Conservation (phyloP, 2,888 invertebrate species). For the Stenotaenia linearis region DNA sequence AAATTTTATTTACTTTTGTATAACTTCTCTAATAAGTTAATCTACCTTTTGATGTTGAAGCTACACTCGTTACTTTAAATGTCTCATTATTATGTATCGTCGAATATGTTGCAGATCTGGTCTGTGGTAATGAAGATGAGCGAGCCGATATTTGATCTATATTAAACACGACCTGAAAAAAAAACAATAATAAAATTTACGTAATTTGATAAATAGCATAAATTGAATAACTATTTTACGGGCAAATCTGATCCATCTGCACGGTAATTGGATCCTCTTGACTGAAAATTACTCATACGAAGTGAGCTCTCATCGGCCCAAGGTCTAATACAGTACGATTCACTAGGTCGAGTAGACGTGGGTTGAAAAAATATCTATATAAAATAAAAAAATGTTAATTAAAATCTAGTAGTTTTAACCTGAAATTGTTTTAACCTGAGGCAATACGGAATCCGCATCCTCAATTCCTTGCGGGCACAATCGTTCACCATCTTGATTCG, state of each 20-base stretch:
- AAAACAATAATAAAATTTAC: background rate
- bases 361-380: background rate
- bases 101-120: background rate
- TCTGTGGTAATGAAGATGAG: background rate
- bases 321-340: background rate
- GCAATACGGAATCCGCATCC: background rate
- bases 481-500: background rate
- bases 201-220: background rate
- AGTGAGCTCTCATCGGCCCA: background rate
- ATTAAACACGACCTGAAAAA: background rate
- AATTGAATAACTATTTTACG: background rate
- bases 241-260: background rate
- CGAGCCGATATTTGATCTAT: conserved; percentile 3
- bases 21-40: background rate
- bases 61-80: background rate
- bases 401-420: background rate
- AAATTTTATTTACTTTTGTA: background rate
- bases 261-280: background rate
- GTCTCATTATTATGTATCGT: background rate
- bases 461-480: background rate
- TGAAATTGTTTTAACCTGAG: background rate
- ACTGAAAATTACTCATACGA: background rate
- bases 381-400: background rate
- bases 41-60: background rate
- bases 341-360: background rate